Percentiles rank a stretch among this genome's conserved stretches.
phyloP scores from a whole-genome alignment of 2,888 invertebrate genomes.

The Celastrina argiolus region DNA sequence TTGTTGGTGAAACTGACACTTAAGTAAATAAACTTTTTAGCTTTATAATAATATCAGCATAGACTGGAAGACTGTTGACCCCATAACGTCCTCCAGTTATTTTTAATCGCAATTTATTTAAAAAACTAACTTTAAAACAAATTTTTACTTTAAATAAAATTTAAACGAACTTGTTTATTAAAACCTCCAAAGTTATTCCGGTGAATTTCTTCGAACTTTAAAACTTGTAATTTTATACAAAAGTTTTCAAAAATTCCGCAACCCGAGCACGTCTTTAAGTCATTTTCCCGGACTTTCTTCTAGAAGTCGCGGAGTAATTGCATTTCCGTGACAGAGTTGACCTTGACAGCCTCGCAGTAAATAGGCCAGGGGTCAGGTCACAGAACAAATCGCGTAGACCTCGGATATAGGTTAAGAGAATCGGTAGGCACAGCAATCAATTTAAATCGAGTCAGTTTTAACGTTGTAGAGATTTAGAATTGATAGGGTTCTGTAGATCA shows the following conservation, averaged over 20 bases:
- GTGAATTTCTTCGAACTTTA: background rate
- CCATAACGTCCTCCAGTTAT: too few species aligned
- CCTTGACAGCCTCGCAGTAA: background rate
- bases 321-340: constrained; percentile 2
- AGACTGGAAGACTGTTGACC: too few species aligned
- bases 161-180: too few species aligned
- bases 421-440: constrained; percentile 1
- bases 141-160: too few species aligned
- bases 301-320: background rate
- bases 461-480: background rate
- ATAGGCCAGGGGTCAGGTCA: background rate
- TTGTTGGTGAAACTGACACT: too few species aligned
- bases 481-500: too few species aligned
- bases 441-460: background rate
- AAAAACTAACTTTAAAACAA: too few species aligned
- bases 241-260: background rate
- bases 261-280: background rate
- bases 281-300: background rate
- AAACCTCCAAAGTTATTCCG: background rate
- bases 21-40: too few species aligned
- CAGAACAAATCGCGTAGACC: background rate
- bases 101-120: too few species aligned
- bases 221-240: background rate
- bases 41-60: too few species aligned
- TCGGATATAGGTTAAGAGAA: constrained; percentile 3